phyloP scores from a whole-genome alignment of 1,140 invertebrate genomes.

The Melanaphis sacchari region DNA sequence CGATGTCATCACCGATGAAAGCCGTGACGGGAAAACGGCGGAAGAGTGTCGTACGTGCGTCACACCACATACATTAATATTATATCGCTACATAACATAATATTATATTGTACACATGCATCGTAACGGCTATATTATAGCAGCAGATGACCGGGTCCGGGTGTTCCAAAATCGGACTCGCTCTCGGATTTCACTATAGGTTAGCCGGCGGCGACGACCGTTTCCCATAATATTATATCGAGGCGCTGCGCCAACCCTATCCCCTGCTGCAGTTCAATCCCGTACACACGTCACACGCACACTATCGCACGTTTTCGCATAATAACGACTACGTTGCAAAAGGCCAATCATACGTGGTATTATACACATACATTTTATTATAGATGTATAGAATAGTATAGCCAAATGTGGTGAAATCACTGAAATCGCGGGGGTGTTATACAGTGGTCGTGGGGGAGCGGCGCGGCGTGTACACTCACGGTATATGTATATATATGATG shows the following conservation, averaged over 20 bases:
- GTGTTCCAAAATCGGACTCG: slow-evolving; percentile 15
- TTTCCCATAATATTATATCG: neutral
- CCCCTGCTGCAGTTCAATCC: neutral
- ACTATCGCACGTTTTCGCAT: neutral
- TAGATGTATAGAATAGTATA: neutral
- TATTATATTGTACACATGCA: neutral
- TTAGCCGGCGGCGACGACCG: neutral
- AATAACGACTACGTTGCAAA: neutral
- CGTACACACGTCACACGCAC: neutral
- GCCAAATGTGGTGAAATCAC: neutral
- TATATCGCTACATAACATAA: neutral
- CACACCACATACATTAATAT: neutral
- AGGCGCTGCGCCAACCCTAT: slow-evolving; percentile 24
- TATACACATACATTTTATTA: neutral
- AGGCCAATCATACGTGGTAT: neutral
- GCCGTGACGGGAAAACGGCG: neutral
- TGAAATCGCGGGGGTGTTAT: slow-evolving; percentile 29
- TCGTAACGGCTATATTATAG: slow-evolving; percentile 9
- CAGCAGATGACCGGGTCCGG: slow-evolving; percentile 35
- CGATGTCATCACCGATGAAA: neutral
- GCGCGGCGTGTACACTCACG: neutral
- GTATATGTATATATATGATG: neutral
- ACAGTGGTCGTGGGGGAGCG: neutral
- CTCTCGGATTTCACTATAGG: slow-evolving; percentile 3
- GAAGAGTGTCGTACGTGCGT: neutral